Evolutionary conservation across 2,888 invertebrate species (phyloP).

Genomic region (Calliscelio sp.): DNA sequence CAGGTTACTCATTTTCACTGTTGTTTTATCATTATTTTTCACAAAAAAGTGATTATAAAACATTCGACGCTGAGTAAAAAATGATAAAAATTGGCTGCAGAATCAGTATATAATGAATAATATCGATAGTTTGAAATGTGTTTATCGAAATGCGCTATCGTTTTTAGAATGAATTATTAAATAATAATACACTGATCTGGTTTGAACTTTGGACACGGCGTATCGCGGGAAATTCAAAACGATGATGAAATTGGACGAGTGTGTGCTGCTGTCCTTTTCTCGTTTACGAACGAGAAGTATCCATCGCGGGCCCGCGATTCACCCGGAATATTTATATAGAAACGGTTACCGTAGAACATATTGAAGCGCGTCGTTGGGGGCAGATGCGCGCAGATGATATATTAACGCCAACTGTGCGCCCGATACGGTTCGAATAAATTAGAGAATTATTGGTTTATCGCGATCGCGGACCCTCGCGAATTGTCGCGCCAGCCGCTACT

Average conservation of each 20-base stretch:
- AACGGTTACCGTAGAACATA: conserved; percentile 83
- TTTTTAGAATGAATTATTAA: too few species aligned
- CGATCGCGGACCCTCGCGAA: conserved; percentile 77
- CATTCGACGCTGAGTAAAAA: too few species aligned
- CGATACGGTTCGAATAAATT: conserved; percentile 85
- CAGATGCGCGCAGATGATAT: conserved; percentile 86
- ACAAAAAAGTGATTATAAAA: too few species aligned
- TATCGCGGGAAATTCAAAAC: conserved; percentile 62
- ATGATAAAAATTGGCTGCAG: too few species aligned
- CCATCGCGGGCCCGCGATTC: conserved; percentile 53
- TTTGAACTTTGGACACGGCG: too few species aligned
- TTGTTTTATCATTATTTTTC: too few species aligned
- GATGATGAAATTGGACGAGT: conserved; percentile 73
- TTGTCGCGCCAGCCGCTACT: conserved; percentile 75
- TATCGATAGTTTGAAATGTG: too few species aligned
- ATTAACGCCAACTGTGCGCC: conserved; percentile 86
- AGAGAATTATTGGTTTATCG: conserved; percentile 86
- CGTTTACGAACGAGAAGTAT: conserved; percentile 34
- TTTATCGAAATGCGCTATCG: too few species aligned
- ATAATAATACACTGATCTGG: too few species aligned
- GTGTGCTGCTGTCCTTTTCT: conserved; percentile 52
- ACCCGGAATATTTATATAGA: conserved; percentile 81
- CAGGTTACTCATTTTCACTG: too few species aligned
- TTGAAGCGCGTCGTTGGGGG: conserved; percentile 85
- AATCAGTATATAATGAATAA: too few species aligned